These are phyloP conservation scores for Muricea muricata DNA, from an alignment of 92 coral and sea anemone species.

Conservation along the genomic window DNA sequence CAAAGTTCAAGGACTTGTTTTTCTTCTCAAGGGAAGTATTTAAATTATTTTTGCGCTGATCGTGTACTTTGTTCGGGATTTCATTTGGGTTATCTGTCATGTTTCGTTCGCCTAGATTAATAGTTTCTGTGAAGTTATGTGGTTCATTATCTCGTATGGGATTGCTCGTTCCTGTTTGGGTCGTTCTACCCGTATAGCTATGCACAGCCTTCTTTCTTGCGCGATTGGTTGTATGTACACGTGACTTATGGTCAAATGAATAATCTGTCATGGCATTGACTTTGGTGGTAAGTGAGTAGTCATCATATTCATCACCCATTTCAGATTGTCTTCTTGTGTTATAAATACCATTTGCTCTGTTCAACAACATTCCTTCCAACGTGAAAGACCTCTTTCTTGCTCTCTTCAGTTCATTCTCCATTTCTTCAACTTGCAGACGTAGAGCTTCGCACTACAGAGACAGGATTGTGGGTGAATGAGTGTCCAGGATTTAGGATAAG, in stretches of 20 bases:
- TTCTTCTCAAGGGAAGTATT: neutral
- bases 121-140: too few species aligned
- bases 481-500: neutral
- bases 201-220: neutral
- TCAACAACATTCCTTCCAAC: slow-evolving; percentile 15
- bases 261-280: neutral
- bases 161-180: neutral
- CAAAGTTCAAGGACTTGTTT: neutral
- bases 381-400: neutral
- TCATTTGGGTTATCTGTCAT: neutral
- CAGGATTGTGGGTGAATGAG: neutral
- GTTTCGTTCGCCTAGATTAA: too few species aligned
- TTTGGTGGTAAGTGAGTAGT: neutral
- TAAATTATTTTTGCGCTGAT: neutral
- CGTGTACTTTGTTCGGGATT: neutral
- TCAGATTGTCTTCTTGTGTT: neutral
- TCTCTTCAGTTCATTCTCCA: slow-evolving; percentile 15
- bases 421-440: slow-evolving; percentile 3
- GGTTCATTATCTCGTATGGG: too few species aligned
- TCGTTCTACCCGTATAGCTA: neutral
- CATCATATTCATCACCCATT: neutral
- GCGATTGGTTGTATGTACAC: neutral
- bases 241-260: neutral
- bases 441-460: slow-evolving; percentile 7
- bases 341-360: neutral